Conservation (phyloP, 2,797 vertebrate species). For the Liasis olivaceus region DNA sequence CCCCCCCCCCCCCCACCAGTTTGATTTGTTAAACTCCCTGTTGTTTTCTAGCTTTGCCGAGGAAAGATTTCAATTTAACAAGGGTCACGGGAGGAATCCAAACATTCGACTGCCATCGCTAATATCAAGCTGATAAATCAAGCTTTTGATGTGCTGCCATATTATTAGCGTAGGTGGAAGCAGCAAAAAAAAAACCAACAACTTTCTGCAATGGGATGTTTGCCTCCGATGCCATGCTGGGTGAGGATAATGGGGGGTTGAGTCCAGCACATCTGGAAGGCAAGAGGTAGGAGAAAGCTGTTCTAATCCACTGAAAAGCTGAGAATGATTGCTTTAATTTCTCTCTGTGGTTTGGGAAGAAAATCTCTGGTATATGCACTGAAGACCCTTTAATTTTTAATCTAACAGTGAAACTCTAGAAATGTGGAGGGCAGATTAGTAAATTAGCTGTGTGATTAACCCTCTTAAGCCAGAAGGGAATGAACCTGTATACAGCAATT, state of each 20-base stretch:
- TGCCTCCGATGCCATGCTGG: not conserved
- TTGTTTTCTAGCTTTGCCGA: not conserved
- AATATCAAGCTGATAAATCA: not conserved
- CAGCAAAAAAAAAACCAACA: not conserved
- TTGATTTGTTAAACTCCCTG: not conserved
- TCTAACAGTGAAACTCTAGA: not conserved
- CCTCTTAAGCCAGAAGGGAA: not conserved
- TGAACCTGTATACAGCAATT: not conserved
- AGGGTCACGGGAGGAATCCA: not conserved
- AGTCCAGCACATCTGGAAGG: not conserved
- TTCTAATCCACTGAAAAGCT: not conserved
- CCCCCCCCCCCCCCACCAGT: not conserved
- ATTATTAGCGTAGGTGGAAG: not conserved
- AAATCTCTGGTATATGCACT: not conserved
- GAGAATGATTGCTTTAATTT: not conserved
- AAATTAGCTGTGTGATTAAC: not conserved
- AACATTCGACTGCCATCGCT: not conserved
- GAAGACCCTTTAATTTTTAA: not conserved
- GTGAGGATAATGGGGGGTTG: not conserved
- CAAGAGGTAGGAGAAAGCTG: not conserved
- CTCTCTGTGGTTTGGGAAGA: not conserved
- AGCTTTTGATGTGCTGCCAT: not conserved
- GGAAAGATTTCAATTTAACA: not conserved
- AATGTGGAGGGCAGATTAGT: not conserved
- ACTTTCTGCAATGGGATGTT: not conserved